Percentiles rank a stretch among this genome's conserved stretches.
Conservation (phyloP, 1,140 invertebrate species). For the Drosophila willistoni region DNA sequence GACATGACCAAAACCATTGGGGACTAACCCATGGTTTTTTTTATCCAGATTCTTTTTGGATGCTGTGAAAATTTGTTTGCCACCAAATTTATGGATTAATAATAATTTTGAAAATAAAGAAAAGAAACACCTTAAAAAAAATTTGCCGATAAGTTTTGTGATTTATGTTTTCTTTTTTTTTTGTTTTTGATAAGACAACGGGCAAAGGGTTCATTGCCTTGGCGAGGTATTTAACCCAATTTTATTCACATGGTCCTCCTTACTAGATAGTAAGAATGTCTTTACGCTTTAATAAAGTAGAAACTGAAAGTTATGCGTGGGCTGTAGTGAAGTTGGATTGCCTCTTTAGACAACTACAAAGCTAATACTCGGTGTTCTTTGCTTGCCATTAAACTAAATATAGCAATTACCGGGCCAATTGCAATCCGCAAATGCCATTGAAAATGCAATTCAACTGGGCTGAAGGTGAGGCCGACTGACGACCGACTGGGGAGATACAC, state of each 20-base stretch:
- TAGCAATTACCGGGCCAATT: constrained; percentile 77
- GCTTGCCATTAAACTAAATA: constrained; percentile 73
- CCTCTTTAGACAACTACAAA: constrained; percentile 34
- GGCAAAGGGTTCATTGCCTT: constrained; percentile 1
- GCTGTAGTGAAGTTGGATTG: constrained; percentile 21
- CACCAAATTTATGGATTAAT: constrained; percentile 41
- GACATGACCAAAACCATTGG: constrained; percentile 38
- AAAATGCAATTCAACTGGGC: constrained; percentile 66
- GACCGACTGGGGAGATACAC: constrained; percentile 26
- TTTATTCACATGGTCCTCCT: not conserved
- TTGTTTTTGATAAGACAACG: not conserved
- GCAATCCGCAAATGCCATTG: constrained; percentile 78
- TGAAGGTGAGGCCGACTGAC: not conserved
- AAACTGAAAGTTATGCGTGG: constrained; percentile 67
- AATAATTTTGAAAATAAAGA: not conserved
- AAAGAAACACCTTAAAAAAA: constrained; percentile 38
- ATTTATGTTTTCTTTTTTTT: constrained; percentile 43
- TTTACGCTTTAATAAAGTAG: constrained; percentile 66
- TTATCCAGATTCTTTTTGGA: constrained; percentile 20
- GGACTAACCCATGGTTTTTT: constrained; percentile 13
- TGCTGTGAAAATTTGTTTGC: constrained; percentile 66
- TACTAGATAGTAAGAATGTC: not conserved
- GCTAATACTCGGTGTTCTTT: constrained; percentile 64
- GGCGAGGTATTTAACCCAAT: constrained; percentile 61
- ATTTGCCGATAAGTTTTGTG: constrained; percentile 68